Evolutionary conservation across 1,140 invertebrate species (phyloP).

Genomic region (Oryzaephilus surinamensis): DNA sequence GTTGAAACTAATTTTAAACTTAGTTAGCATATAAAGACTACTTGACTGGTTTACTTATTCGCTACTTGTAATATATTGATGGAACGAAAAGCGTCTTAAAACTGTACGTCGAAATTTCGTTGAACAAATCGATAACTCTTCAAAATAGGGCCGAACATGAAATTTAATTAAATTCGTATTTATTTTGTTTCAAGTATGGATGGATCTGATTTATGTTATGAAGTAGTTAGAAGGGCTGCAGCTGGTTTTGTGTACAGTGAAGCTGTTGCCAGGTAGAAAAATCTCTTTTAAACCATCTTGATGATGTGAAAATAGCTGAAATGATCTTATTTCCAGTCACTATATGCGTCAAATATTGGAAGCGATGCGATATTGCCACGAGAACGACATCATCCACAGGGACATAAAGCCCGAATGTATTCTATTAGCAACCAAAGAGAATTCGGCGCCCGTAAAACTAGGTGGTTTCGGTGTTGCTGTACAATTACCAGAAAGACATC

Average conservation of each 20-base stretch:
- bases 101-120: too few species aligned
- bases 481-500: constrained; percentile 69
- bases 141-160: too few species aligned
- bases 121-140: too few species aligned
- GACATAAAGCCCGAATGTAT: constrained; percentile 94
- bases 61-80: too few species aligned
- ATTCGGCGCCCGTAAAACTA: constrained; percentile 95
- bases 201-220: constrained; percentile 95
- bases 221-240: constrained; percentile 89
- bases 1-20: too few species aligned
- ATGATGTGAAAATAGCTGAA: too few species aligned
- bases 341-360: constrained; percentile 96
- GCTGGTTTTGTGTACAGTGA: constrained; percentile 98
- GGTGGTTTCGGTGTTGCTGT: constrained; percentile 96
- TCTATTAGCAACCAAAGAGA: constrained; percentile 87
- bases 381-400: constrained; percentile 93
- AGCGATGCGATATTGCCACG: constrained; percentile 91
- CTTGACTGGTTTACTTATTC: too few species aligned
- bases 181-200: constrained; percentile 76
- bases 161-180: too few species aligned
- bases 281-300: too few species aligned
- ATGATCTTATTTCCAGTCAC: constrained; percentile 58
- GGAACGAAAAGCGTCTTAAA: too few species aligned
- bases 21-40: too few species aligned
- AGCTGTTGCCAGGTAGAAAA: constrained; percentile 96